phyloP scores from a whole-genome alignment of 2,113 vertebrate genomes.

The Oncorhynchus tshawytscha region DNA sequence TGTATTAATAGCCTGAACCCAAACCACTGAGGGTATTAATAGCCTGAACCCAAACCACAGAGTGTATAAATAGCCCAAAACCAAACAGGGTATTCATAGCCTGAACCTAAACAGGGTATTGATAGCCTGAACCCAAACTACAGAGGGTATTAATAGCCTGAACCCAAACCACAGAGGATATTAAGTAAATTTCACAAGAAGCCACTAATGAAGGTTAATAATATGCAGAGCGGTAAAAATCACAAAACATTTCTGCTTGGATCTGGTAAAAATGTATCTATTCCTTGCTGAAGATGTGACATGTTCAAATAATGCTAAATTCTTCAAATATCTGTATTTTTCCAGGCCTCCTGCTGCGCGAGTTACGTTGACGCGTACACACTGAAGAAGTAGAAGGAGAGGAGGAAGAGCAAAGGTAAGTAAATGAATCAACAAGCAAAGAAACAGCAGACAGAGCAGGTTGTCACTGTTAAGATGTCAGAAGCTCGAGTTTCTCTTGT shows the following conservation, averaged over 20 bases:
- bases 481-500: conserved; percentile 7
- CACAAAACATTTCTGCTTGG: conserved; percentile 31
- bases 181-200: conserved; percentile 49
- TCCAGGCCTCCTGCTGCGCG: conserved; percentile 26
- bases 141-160: neutral
- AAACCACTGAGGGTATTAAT: no score
- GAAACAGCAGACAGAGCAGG: neutral
- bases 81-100: neutral
- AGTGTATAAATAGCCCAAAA: neutral
- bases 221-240: conserved; percentile 27
- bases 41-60: neutral
- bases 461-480: neutral
- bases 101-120: neutral
- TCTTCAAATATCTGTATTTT: conserved; percentile 28
- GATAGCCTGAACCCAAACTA: no score
- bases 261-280: conserved; percentile 69
- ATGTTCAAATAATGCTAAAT: conserved; percentile 51
- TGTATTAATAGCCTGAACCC: neutral
- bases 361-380: neutral
- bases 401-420: neutral
- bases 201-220: conserved; percentile 56
- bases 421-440: neutral
- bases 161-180: neutral
- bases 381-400: neutral
- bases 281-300: conserved; percentile 65